phyloP scores from a whole-genome alignment of 2,113 vertebrate genomes.

The Nanger granti region DNA sequence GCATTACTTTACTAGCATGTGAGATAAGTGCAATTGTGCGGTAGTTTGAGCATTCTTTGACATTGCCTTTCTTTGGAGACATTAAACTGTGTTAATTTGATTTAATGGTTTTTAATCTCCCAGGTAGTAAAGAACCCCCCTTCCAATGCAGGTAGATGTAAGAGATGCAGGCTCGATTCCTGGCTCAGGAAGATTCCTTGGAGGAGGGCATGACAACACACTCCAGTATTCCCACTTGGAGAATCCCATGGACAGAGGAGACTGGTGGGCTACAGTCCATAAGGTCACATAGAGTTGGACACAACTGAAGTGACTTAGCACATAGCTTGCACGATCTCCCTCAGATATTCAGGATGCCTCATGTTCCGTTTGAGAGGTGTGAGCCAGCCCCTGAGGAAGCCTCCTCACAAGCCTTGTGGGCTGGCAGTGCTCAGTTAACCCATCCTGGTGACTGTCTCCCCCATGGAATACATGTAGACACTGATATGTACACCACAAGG shows the following conservation, averaged over 20 bases:
- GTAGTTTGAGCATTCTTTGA: too few species aligned
- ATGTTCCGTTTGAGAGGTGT: background rate
- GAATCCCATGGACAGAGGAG: background rate
- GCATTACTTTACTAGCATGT: too few species aligned
- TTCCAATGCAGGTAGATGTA: background rate
- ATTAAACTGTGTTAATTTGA: background rate
- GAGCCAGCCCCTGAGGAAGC: background rate
- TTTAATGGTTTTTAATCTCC: conserved; percentile 15
- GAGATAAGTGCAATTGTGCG: too few species aligned
- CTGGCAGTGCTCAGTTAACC: background rate
- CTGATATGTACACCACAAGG: background rate
- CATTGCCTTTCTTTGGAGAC: background rate
- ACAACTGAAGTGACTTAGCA: background rate
- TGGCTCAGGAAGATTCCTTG: background rate
- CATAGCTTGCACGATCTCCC: background rate
- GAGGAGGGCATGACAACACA: background rate
- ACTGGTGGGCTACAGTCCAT: background rate
- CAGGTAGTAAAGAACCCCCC: background rate
- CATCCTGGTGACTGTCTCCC: background rate
- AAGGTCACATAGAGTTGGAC: background rate
- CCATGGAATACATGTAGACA: background rate
- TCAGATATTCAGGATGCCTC: background rate
- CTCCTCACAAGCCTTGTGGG: fast-evolving
- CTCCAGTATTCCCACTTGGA: background rate
- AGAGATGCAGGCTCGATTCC: fast-evolving